Evolutionary conservation across 2,888 invertebrate species (phyloP), one percentile per base, ranked within the genome.

Genomic region (Empis livida): DNA sequence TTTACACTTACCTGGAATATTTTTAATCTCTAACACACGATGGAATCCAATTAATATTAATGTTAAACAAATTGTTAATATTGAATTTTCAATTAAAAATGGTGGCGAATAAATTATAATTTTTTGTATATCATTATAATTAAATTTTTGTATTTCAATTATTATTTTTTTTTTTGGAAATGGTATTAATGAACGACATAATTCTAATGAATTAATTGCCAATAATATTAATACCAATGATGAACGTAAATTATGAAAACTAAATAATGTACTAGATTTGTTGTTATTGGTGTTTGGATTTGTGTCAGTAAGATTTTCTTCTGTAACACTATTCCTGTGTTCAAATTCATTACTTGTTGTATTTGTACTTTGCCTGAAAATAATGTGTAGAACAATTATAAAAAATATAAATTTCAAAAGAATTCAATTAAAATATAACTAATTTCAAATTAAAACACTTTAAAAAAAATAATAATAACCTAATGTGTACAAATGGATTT

Each of bases 211-310:
- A 54, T 65, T 66, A 53, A 63, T 55, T 49, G 62, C 57, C 53
- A 68, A 53, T 47, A 68, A 51, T 11, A 63, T 55, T 46, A 68
- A 51, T 51, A 59, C 61, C 48, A 61, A 53, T 48, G 61, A 59
- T 45, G 66, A 64, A 44, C 67, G 63, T 54, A 61, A 56, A 61
- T 68, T 68, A 58, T 68, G 67, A 56, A 65, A 67, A 55, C 59
- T 60, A 51, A 66, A 57, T 57, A 66, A 57, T 54, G 62, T 62
- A 57, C 57, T 60, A 37, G 16, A 37, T n/a, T 35, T 27, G 9
- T 6, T 27, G 5, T 9, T 27, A 2, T 27, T 27, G 9, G 23
- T 27, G 8, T 27, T 8, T 5, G 20, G 4, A 20, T 20, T 20
- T 20, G 20, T 20, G 3, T 27, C 23, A 8, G 5, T 27, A 27